A percentile compares a stretch with the other conserved stretches of the same genome.
Conservation (phyloP, 1,140 invertebrate genomes). For the Panulirus ornatus region DNA sequence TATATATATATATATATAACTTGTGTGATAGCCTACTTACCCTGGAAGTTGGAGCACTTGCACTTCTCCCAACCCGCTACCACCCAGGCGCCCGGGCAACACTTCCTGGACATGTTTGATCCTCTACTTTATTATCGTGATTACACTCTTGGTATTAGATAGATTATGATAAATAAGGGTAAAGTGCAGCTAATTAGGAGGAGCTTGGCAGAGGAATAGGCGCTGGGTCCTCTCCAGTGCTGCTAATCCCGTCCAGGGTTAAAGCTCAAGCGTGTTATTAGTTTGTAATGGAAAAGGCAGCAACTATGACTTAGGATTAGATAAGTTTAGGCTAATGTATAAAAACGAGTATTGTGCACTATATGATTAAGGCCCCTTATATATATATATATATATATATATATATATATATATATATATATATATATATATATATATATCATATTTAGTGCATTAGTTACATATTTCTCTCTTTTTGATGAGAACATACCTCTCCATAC, state of each 20-base stretch:
- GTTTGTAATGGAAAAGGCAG: neutral
- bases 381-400: too few species aligned
- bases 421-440: too few species aligned
- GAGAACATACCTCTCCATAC: too few species aligned
- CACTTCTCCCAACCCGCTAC: too few species aligned
- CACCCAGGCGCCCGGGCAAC: neutral
- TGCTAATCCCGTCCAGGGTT: neutral
- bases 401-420: too few species aligned
- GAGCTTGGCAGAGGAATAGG: neutral
- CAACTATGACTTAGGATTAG: neutral
- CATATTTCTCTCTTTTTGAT: too few species aligned
- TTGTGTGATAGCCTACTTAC: too few species aligned
- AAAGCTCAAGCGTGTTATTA: neutral
- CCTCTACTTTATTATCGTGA: neutral
- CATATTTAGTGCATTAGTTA: too few species aligned
- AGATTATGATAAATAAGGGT: neutral
- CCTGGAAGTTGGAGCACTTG: too few species aligned
- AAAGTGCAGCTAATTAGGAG: neutral
- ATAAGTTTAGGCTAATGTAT: neutral
- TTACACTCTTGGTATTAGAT: neutral
- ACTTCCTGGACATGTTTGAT: neutral
- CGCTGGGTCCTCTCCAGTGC: neutral
- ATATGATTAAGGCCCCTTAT: too few species aligned
- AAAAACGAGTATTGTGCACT: too few species aligned
- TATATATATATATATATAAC: too few species aligned